A percentile compares a stretch with the other conserved stretches of the same genome.
These are phyloP conservation scores for Melanophora roralis DNA, from an alignment of 2,888 invertebrate species.

Conservation along the genomic window DNA sequence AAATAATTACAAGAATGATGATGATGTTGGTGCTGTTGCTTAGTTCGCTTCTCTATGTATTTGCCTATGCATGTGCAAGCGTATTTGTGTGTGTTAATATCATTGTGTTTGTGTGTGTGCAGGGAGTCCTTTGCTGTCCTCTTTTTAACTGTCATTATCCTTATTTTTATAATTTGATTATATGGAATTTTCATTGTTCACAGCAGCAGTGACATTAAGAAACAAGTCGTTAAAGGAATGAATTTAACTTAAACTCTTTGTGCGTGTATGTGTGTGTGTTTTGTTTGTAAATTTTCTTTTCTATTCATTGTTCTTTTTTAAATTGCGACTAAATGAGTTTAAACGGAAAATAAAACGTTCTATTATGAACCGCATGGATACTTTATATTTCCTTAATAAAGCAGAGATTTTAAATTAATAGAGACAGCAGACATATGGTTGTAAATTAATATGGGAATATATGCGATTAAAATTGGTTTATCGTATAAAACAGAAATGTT, in stretches of 20 bases:
- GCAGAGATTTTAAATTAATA: not conserved
- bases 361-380: not conserved
- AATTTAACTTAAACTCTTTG: not conserved
- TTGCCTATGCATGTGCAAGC: not conserved
- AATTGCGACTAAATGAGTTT: constrained; percentile 1
- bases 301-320: not conserved
- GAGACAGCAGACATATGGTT: not conserved
- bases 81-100: not conserved
- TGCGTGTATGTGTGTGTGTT: too few species aligned
- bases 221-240: constrained; percentile 12
- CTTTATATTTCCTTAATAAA: not conserved
- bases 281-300: not conserved
- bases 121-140: not conserved
- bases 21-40: constrained; percentile 12
- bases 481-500: not conserved
- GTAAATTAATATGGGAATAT: not conserved
- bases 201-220: constrained; percentile 32
- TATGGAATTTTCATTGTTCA: constrained; percentile 39
- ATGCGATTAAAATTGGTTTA: too few species aligned
- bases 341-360: not conserved
- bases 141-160: constrained; percentile 40
- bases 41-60: not conserved
- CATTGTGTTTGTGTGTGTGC: not conserved
- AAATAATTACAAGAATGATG: not conserved
- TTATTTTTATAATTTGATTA: constrained; percentile 45